A percentile compares a stretch with the other conserved stretches of the same genome.
Conservation (phyloP, 2,888 invertebrate genomes). For the Zaprionus bogoriensis region DNA sequence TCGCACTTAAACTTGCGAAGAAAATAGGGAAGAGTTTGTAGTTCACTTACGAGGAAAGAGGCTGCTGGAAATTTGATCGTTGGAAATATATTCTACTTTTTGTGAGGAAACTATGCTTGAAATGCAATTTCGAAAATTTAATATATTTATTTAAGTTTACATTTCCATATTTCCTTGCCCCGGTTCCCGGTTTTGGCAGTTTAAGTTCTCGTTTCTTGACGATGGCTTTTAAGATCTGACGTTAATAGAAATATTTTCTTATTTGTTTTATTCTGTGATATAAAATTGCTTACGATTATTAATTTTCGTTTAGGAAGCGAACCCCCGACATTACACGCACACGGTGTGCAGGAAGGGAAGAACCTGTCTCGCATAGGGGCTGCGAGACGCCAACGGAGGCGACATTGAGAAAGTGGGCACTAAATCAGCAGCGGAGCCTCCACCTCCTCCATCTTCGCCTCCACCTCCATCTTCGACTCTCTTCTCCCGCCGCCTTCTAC, state of each 20-base stretch:
- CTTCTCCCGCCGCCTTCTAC: conserved; percentile 24
- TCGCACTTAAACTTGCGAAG: too few species aligned
- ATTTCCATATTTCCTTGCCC: neutral
- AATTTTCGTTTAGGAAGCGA: conserved; percentile 50
- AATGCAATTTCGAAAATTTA: neutral
- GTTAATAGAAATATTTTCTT: conserved; percentile 58
- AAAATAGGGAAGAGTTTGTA: too few species aligned
- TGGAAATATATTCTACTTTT: too few species aligned
- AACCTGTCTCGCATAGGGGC: too few species aligned
- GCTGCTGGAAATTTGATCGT: too few species aligned
- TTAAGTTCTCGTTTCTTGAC: conserved; percentile 22
- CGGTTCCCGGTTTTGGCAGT: neutral
- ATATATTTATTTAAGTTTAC: neutral
- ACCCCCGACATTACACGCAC: conserved; percentile 10
- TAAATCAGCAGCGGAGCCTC: conserved; percentile 48
- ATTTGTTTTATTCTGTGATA: conserved; percentile 60
- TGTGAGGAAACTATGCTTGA: too few species aligned
- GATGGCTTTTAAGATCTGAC: conserved; percentile 38
- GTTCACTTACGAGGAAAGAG: too few species aligned
- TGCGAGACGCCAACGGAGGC: conserved; percentile 8
- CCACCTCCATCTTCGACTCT: neutral
- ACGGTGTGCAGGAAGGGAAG: neutral
- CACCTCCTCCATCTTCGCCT: neutral
- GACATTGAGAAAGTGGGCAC: conserved; percentile 61
- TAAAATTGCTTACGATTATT: conserved; percentile 64